Percentiles rank a stretch among this genome's conserved stretches.
These are phyloP conservation scores for Myotis pilosus DNA, from an alignment of 2,797 vertebrate genomes.

Conservation along the genomic window DNA sequence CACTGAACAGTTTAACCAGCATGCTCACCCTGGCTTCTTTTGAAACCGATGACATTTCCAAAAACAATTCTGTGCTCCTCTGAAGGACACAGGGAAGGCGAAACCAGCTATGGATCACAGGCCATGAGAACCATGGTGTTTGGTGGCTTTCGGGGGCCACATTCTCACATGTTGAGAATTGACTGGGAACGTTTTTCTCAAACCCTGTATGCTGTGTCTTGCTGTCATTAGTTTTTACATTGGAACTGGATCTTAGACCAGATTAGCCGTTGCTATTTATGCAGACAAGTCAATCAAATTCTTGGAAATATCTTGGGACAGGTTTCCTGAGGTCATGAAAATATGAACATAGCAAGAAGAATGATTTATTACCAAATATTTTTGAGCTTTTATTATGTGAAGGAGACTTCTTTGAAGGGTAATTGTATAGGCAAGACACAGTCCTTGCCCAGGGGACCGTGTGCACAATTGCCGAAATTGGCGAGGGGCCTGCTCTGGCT, in stretches of 20 bases:
- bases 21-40: not conserved
- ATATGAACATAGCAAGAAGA: not conserved
- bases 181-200: not conserved
- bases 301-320: not conserved
- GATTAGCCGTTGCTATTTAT: not conserved
- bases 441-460: not conserved
- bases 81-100: not conserved
- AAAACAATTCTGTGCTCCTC: not conserved
- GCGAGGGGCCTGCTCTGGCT: not conserved
- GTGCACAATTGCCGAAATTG: not conserved
- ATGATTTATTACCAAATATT: not conserved
- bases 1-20: not conserved
- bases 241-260: not conserved
- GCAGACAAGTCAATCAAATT: not conserved
- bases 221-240: not conserved
- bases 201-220: not conserved
- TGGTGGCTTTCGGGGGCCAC: not conserved
- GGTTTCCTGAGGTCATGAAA: constrained; percentile 12
- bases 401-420: not conserved
- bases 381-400: not conserved
- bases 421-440: not conserved
- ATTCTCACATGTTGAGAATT: not conserved
- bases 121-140: not conserved
- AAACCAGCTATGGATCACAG: not conserved
- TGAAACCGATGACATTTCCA: not conserved